A percentile compares a stretch with the other conserved stretches of the same genome.
phyloP scores from a whole-genome alignment of 2,113 vertebrate species.

The Nanorana parkeri region DNA sequence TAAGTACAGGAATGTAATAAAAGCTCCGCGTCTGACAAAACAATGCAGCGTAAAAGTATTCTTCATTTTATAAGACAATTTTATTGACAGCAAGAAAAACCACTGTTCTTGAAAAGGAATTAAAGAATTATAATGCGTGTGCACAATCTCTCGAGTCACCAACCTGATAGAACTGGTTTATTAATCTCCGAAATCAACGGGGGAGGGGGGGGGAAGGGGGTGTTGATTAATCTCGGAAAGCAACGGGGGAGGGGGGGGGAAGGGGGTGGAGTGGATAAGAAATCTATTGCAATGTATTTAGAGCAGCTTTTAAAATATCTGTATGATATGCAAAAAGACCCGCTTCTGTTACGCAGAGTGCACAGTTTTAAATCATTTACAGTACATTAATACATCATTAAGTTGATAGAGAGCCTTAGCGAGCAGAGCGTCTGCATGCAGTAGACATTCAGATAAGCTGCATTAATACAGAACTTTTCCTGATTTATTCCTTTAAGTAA shows the following conservation, averaged over 20 bases:
- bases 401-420: constrained; percentile 28
- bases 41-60: too few relatives aligned
- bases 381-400: constrained; percentile 55
- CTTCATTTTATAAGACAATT: too few relatives aligned
- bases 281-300: constrained; percentile 13
- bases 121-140: constrained; percentile 15
- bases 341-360: not conserved
- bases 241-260: constrained; percentile 1
- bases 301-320: constrained; percentile 42
- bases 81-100: not conserved
- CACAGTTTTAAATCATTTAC: constrained; percentile 47
- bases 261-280: too few relatives aligned
- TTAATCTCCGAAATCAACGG: constrained; percentile 48
- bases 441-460: constrained; percentile 26
- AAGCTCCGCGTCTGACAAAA: too few relatives aligned
- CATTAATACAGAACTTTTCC: constrained; percentile 35
- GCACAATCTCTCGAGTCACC: constrained; percentile 9
- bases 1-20: too few relatives aligned
- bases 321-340: constrained; percentile 26
- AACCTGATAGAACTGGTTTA: constrained; percentile 22
- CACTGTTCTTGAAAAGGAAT: constrained; percentile 7
- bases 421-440: not conserved
- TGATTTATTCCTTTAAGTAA: constrained; percentile 28
- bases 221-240: constrained; percentile 41
- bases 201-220: not conserved